These are phyloP conservation scores for Drosophila vallismaia DNA, from an alignment of 2,888 invertebrate species.

Conservation along the genomic window DNA sequence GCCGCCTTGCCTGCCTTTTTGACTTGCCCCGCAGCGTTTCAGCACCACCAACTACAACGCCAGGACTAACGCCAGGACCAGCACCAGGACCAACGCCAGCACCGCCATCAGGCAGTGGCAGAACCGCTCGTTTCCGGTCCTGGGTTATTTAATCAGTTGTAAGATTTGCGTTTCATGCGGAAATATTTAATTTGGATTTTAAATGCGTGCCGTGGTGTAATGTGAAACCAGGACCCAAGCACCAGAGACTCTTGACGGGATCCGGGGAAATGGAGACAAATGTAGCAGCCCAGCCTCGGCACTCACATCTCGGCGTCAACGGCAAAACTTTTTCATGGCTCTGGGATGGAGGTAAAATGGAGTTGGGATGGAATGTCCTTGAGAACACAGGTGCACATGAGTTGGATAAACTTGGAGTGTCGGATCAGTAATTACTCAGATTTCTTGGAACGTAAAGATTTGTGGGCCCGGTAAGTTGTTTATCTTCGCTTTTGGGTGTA, in stretches of 20 bases:
- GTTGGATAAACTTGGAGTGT: slow-evolving; percentile 44
- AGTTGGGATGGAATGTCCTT: slow-evolving; percentile 31
- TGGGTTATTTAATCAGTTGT: slow-evolving; percentile 77
- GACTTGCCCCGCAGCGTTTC: slow-evolving; percentile 61
- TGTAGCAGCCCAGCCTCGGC: slow-evolving; percentile 40
- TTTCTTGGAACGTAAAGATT: slow-evolving; percentile 28
- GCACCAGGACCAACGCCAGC: background rate
- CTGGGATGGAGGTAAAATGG: slow-evolving; percentile 37
- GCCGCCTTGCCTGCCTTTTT: slow-evolving; percentile 57
- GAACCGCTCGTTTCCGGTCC: slow-evolving; percentile 21
- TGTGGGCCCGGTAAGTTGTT: slow-evolving; percentile 13
- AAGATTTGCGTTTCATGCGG: slow-evolving; percentile 77
- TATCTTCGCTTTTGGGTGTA: slow-evolving; percentile 19
- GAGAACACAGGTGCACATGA: slow-evolving; percentile 26
- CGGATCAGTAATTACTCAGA: slow-evolving; percentile 44
- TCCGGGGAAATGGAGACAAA: slow-evolving; percentile 61
- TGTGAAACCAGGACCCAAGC: slow-evolving; percentile 48
- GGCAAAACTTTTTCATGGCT: slow-evolving; percentile 55
- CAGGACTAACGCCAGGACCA: background rate
- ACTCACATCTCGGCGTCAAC: background rate
- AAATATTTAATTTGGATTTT: slow-evolving; percentile 77
- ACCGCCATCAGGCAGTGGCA: background rate
- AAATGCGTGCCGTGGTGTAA: slow-evolving; percentile 73
- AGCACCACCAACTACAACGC: slow-evolving; percentile 4
- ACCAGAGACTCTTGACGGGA: slow-evolving; percentile 47